Evolutionary conservation across 2,113 vertebrate species (phyloP), one percentile per base, ranked within the genome.

Genomic region (Thomomys bottae): DNA sequence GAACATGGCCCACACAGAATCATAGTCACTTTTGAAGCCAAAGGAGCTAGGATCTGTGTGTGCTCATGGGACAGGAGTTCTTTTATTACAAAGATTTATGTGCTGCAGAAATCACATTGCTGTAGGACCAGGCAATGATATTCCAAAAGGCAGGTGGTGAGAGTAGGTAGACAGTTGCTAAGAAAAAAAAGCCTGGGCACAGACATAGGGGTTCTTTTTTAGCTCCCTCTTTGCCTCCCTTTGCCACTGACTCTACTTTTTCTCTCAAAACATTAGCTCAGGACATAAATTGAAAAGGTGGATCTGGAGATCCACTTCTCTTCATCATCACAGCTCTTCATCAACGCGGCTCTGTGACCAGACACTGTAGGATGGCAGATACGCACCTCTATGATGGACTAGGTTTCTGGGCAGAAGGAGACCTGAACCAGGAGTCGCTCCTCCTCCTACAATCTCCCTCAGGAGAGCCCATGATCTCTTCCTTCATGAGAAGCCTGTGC

Each of bases 321-420:
- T n/a, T n/a, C n/a, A n/a, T n/a, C n/a, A n/a, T n/a, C 1, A 2
- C 2, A 0, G 11, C 17, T 11, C 59, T 63, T 20, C 2, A 11
- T n/a, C 59, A 36, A 61, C 57, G 10, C 1, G 32, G 68, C n/a
- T 18, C 45, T 28, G 49, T 7, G 24, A 32, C 15, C 5, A 1
- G 2, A 24, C 49, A 67, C 20, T 64, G 32, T 57, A 30, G 40
- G 8, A 36, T 0, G 5, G 40, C 64, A 28, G 32, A 15, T 30
- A 11, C 5, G 1, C 10, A 28, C 67, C 15, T 75, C 57, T 68
- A 17, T 8, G 21, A 18, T 3, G 5, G 54, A 75, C 49, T 45
- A 8, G 59, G 45, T n/a, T 49, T n/a, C 32, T 2, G 38, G n/a
- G 12, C 76, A 32, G 20, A 77, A 59, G 28, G 24, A 82, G 78